Evolutionary conservation across 2,113 vertebrate genomes (phyloP).

Genomic region (human (Homo sapiens)): GRCh38 chr4:119885501-119886000

Average conservation of each 20-base stretch:
- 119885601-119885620: background rate
- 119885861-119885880: background rate
- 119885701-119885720: background rate
- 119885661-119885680: background rate
- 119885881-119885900: background rate
- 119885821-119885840: too few relatives aligned
- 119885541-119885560: background rate
- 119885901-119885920: too few relatives aligned
- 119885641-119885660: too few relatives aligned
- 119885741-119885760: background rate
- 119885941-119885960: too few relatives aligned
- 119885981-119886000: too few relatives aligned
- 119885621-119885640: background rate
- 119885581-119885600: background rate
- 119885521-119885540: background rate
- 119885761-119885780: background rate
- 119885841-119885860: too few relatives aligned
- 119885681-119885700: background rate
- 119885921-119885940: too few relatives aligned
- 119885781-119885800: background rate
- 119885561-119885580: background rate
- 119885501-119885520: background rate
- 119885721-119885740: background rate
- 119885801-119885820: background rate
- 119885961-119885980: too few relatives aligned